These are phyloP conservation scores for Thereuonema tuberculata DNA, from an alignment of 1,140 invertebrate genomes.

Conservation along the genomic window DNA sequence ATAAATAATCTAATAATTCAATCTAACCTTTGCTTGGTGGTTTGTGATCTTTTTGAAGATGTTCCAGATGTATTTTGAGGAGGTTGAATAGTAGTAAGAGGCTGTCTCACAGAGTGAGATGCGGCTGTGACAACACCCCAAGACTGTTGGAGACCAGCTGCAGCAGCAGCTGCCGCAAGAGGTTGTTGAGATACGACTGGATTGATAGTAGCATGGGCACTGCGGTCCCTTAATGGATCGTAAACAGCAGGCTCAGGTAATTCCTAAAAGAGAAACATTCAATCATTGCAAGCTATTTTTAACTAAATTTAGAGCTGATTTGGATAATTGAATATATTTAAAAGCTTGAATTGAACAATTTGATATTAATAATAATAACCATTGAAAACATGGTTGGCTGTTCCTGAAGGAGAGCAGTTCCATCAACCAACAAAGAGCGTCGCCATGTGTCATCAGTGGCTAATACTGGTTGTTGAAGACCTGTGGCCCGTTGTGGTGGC, in stretches of 20 bases:
- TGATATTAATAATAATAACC: constrained; percentile 16
- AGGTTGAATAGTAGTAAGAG: neutral
- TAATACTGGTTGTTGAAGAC: constrained; percentile 46
- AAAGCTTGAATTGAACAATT: neutral
- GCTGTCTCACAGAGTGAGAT: neutral
- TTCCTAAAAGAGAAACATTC: constrained; percentile 11
- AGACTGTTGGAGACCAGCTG: constrained; percentile 14
- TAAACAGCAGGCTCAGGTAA: constrained; percentile 16
- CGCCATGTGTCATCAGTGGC: constrained; percentile 58
- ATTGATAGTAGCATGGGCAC: constrained; percentile 15
- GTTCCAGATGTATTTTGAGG: neutral
- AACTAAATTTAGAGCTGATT: too few relatives aligned
- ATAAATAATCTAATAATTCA: too few relatives aligned
- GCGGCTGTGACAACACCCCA: constrained; percentile 15
- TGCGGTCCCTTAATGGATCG: constrained; percentile 22
- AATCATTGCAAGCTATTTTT: too few relatives aligned
- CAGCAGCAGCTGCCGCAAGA: constrained; percentile 14
- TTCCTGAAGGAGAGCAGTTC: constrained; percentile 42
- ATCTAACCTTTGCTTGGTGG: constrained; percentile 13
- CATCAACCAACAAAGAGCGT: constrained; percentile 63
- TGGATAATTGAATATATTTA: too few relatives aligned
- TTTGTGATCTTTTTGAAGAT: constrained; percentile 13
- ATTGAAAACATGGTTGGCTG: constrained; percentile 45
- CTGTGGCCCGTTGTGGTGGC: constrained; percentile 50
- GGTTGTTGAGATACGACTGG: constrained; percentile 16